phyloP scores from a whole-genome alignment of 2,888 invertebrate genomes.

The Volucella inanis region DNA sequence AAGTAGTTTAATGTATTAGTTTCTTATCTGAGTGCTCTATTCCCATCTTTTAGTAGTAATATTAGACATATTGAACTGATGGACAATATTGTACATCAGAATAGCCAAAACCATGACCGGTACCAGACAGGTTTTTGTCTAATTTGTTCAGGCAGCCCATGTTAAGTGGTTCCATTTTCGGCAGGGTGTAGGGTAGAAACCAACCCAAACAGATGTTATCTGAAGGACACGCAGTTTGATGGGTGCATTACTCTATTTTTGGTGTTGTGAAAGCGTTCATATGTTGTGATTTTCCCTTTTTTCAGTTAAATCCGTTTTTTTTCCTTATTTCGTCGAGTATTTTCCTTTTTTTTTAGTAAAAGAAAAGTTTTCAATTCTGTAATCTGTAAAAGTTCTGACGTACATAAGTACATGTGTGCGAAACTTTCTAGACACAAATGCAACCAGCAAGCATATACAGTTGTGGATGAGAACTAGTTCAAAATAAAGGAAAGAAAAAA shows the following conservation, averaged over 20 bases:
- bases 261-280: slow-evolving; percentile 13
- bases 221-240: slow-evolving; percentile 3
- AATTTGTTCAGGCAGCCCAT: too few species aligned
- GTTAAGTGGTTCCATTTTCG: too few species aligned
- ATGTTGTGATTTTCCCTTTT: slow-evolving; percentile 14
- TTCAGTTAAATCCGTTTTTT: neutral
- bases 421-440: slow-evolving; percentile 63
- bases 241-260: slow-evolving; percentile 6
- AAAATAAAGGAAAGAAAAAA: neutral
- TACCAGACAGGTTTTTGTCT: too few species aligned
- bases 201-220: slow-evolving; percentile 27
- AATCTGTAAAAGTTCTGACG: slow-evolving; percentile 46
- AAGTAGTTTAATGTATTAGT: too few species aligned
- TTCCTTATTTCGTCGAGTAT: neutral
- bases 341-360: slow-evolving; percentile 11
- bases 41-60: too few species aligned
- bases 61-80: too few species aligned
- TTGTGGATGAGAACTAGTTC: neutral
- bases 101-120: too few species aligned
- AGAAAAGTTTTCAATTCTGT: slow-evolving; percentile 35
- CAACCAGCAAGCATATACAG: slow-evolving; percentile 25
- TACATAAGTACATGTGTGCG: slow-evolving; percentile 6
- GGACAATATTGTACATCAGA: too few species aligned
- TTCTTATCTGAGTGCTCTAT: too few species aligned
- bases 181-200: too few species aligned